Percentiles rank a stretch among this genome's conserved stretches.
phyloP scores from a whole-genome alignment of 2,797 vertebrate species.

The Periparus ater region DNA sequence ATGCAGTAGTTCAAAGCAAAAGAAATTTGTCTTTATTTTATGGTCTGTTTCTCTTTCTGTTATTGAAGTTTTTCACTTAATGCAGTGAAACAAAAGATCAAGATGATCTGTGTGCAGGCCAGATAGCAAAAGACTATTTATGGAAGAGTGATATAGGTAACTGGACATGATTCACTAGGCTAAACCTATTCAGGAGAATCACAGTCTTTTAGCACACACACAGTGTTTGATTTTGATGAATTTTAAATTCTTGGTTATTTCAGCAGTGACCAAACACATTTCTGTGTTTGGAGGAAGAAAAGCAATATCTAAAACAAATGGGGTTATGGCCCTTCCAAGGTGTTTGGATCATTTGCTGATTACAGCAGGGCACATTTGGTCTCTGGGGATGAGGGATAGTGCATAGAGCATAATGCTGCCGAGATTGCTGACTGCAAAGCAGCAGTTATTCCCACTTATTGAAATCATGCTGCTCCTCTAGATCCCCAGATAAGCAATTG shows the following conservation, averaged over 20 bases:
- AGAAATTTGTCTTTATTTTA: background rate
- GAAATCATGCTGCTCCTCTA: background rate
- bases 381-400: background rate
- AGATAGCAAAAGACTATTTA: background rate
- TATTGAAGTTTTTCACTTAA: background rate
- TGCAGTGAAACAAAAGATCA: background rate
- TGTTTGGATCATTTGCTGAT: background rate
- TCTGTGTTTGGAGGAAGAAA: background rate
- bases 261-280: background rate
- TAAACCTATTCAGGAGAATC: background rate
- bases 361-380: background rate
- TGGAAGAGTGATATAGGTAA: background rate
- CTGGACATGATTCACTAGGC: background rate
- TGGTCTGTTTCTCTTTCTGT: background rate
- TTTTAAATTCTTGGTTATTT: background rate
- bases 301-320: background rate
- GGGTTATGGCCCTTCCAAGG: background rate
- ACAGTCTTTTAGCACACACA: background rate
- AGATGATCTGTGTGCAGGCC: background rate
- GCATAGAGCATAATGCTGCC: background rate
- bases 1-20: background rate
- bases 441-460: background rate
- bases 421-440: background rate
- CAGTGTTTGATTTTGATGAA: background rate
- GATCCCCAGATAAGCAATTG: constrained; percentile 14